Percentiles rank a stretch among this genome's conserved stretches.
phyloP scores from a whole-genome alignment of 2,888 invertebrate species.

The Ceramica pisi region DNA sequence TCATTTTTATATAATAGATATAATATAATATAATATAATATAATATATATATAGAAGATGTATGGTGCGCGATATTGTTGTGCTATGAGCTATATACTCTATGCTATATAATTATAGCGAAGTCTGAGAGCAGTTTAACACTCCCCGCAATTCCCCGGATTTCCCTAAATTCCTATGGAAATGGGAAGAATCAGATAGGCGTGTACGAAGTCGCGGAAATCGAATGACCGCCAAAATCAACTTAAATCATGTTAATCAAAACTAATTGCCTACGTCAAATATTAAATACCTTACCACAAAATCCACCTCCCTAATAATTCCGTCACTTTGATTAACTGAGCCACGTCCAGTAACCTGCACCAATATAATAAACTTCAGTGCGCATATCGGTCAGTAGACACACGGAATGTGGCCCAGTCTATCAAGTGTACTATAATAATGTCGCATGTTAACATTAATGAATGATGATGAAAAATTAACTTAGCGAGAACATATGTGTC shows the following conservation, averaged over 20 bases:
- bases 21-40: too few relatives aligned
- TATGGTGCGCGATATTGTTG: too few relatives aligned
- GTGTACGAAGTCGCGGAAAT: too few relatives aligned
- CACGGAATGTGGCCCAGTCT: conserved; percentile 46
- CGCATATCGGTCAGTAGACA: conserved; percentile 55
- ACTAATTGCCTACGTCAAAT: background rate
- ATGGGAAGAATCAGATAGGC: too few relatives aligned
- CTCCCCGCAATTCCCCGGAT: too few relatives aligned
- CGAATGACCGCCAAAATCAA: background rate
- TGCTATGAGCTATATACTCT: too few relatives aligned
- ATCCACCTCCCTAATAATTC: background rate
- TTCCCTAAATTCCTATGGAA: too few relatives aligned
- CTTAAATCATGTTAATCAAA: background rate
- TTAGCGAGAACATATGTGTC: too few relatives aligned
- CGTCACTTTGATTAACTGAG: conserved; percentile 12
- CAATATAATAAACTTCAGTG: conserved; percentile 40
- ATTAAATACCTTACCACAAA: background rate
- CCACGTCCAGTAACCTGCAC: conserved; percentile 25
- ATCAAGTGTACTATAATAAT: conserved; percentile 39
- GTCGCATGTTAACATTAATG: conserved; percentile 18
- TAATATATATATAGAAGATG: too few relatives aligned
- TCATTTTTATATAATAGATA: too few relatives aligned
- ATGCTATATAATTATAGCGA: too few relatives aligned
- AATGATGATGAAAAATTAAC: background rate
- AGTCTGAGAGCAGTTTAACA: too few relatives aligned